These are phyloP conservation scores for Latrodectus geometricus DNA, from an alignment of 1,140 invertebrate genomes.

Conservation along the genomic window DNA sequence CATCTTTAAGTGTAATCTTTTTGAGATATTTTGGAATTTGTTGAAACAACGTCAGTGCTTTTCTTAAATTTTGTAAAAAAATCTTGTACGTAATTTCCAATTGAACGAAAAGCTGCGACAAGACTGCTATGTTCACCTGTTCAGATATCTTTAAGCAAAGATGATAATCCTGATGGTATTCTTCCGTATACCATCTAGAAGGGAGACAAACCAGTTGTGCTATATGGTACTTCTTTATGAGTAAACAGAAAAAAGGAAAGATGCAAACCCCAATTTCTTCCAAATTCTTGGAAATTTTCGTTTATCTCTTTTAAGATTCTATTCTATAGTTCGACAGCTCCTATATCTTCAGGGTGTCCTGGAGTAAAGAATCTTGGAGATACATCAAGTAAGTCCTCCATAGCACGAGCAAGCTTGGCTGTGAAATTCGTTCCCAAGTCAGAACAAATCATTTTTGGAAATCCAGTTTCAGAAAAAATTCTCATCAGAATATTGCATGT, in stretches of 20 bases:
- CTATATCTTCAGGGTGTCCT: background rate
- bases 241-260: background rate
- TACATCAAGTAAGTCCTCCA: background rate
- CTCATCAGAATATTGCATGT: background rate
- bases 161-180: background rate
- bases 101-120: background rate
- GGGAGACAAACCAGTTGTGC: background rate
- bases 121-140: background rate
- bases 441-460: background rate
- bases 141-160: background rate
- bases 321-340: background rate
- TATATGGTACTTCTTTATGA: background rate
- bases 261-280: background rate
- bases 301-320: background rate
- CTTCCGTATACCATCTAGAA: background rate
- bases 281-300: background rate
- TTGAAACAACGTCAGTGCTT: background rate
- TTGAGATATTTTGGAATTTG: background rate
- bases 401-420: background rate
- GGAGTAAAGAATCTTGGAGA: background rate
- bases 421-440: background rate
- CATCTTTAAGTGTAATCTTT: background rate
- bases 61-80: no score
- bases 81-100: background rate
- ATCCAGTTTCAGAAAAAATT: background rate